Conservation (phyloP, 2,797 vertebrate species). For the Propithecus perrieri region DNA sequence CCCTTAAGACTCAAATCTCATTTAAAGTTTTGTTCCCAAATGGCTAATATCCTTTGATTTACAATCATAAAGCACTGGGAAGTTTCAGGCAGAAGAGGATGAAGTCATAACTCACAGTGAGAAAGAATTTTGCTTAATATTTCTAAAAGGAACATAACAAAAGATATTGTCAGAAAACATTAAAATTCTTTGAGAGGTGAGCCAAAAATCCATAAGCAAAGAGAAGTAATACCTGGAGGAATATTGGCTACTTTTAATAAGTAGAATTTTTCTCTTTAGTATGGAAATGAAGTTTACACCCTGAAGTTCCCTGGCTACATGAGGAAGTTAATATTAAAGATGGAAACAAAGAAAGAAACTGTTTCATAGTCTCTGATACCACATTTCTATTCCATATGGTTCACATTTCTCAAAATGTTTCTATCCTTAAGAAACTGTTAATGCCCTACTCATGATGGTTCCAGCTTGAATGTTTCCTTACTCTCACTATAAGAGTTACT, state of each 20-base stretch:
- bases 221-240: background rate
- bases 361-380: background rate
- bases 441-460: background rate
- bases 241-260: background rate
- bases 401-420: background rate
- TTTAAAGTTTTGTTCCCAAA: background rate
- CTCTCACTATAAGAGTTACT: background rate
- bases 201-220: background rate
- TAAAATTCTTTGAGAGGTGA: slow-evolving; percentile 17
- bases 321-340: background rate
- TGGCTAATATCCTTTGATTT: slow-evolving; percentile 27
- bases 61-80: background rate
- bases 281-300: background rate
- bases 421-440: background rate
- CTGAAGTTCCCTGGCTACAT: background rate
- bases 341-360: background rate
- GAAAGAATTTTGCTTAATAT: background rate
- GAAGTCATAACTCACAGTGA: background rate
- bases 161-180: slow-evolving; percentile 17
- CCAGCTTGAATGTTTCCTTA: background rate
- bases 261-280: slow-evolving; percentile 37
- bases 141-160: slow-evolving; percentile 11
- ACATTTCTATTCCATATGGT: background rate
- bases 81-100: background rate
- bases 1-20: slow-evolving; percentile 44